phyloP scores from a whole-genome alignment of 92 coral and sea anemone genomes.

The Diadumene lineata region DNA sequence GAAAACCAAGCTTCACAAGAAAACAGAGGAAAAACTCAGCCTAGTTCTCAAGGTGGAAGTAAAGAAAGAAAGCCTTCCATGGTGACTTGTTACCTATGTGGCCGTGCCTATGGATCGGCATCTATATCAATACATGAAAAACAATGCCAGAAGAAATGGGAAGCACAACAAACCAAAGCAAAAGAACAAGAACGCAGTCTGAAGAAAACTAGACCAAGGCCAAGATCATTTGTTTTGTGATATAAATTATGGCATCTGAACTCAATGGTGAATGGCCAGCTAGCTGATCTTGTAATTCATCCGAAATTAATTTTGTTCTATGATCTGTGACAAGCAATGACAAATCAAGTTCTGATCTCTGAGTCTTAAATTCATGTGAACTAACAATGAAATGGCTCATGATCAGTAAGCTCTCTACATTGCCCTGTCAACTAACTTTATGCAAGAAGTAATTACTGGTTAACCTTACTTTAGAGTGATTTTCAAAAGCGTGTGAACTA shows the following conservation, averaged over 20 bases:
- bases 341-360: too few species aligned
- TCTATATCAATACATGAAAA: slow-evolving; percentile 91
- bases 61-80: slow-evolving; percentile 64
- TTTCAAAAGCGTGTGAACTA: too few species aligned
- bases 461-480: too few species aligned
- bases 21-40: slow-evolving; percentile 5
- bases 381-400: too few species aligned
- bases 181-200: slow-evolving; percentile 33
- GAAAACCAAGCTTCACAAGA: slow-evolving; percentile 15
- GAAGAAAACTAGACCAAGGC: slow-evolving; percentile 40
- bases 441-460: too few species aligned
- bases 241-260: too few species aligned
- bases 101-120: slow-evolving; percentile 90
- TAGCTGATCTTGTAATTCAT: not conserved
- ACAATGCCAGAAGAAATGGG: slow-evolving; percentile 85
- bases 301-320: too few species aligned
- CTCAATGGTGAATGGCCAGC: too few species aligned
- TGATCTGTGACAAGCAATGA: too few species aligned
- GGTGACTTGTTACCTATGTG: slow-evolving; percentile 92
- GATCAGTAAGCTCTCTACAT: too few species aligned
- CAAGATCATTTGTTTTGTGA: slow-evolving; percentile 65
- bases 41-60: not conserved
- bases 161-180: slow-evolving; percentile 56
- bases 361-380: too few species aligned
- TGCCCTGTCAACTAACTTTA: too few species aligned